Percentiles rank a stretch among this genome's conserved stretches.
Conservation (phyloP, 2,113 vertebrate species). For the Ellobius talpinus region DNA sequence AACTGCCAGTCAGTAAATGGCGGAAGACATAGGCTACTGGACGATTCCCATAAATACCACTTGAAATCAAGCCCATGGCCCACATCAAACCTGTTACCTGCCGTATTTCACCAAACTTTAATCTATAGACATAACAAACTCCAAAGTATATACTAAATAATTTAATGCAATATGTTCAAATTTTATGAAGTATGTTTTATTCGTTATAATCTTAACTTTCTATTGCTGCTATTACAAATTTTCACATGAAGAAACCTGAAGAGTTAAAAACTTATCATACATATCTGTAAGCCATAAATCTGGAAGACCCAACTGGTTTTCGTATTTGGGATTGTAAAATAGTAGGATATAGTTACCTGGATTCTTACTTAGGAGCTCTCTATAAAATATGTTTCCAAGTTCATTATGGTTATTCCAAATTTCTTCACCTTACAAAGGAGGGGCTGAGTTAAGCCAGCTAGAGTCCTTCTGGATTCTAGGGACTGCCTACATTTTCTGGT, state of each 20-base stretch:
- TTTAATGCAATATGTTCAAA: neutral
- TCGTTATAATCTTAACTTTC: neutral
- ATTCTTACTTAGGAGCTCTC: neutral
- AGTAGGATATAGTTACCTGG: neutral
- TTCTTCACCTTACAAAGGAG: too few species aligned
- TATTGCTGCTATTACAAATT: neutral
- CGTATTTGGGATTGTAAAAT: neutral
- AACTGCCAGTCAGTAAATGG: neutral
- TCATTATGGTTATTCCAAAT: neutral
- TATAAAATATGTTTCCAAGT: neutral
- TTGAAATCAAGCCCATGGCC: neutral
- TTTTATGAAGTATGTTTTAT: neutral
- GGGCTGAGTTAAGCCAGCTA: fast-evolving
- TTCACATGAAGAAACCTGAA: neutral
- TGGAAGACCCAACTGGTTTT: fast-evolving
- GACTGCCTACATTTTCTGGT: fast-evolving
- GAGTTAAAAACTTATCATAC: neutral
- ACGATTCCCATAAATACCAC: neutral
- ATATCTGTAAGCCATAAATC: neutral
- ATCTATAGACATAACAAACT: neutral
- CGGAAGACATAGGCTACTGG: neutral
- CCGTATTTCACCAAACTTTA: neutral
- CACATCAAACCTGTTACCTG: neutral
- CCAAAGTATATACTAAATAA: neutral
- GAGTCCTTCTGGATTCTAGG: neutral